Base-by-base conservation (phyloP, 2,888 invertebrate species). In the Pecten maximus region DNA sequence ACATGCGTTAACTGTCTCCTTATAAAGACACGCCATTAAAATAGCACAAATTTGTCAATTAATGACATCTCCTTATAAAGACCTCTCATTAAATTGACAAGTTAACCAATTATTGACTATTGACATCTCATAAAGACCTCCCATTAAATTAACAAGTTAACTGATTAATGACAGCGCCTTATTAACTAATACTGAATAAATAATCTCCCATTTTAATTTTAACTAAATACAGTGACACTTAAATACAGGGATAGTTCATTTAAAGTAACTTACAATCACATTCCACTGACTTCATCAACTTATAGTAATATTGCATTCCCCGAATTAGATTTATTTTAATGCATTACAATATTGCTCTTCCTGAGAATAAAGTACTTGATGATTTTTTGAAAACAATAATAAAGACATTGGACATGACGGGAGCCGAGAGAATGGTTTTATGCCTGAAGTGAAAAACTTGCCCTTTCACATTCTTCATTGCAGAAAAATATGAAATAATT, bases 381-480 rank as follows among this genome's bases (percentile, higher is more conserved):
- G 50, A 54, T 19, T 54, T 54, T 54, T 54, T 19, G 12, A 10
- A 54, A 54, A 12, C 4, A 54, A 54, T 19, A 23, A 54, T 23
- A 44, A 35, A 35, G 74, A 12, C 15, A 12, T 10, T 28, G 3
- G 74, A 74, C 74, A 74, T 74, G 12, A 74, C 28, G 2, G 35
- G 74, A 74, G 74, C 74, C 35, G 35, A 74, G 74, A 74, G 74
- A 74, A 74, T 74, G 74, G 74, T 28, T 74, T 74, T 74, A 10
- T 74, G 74, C 28, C 74, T 19, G 23, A 2, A 28, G 10, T 74
- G 35, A 74, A 74, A 74, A 74, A 8, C 4, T 54, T 8, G 74
- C 74, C n/a, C 4, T 28, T 35, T 74, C 35, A 74, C 35, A 74
- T 74, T 74, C 16, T 74, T 74, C 60, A 60, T 16, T 74, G 10